Evolutionary conservation across 2,888 invertebrate species (phyloP), one percentile per base, ranked within the genome.

Genomic region (Melinaea menophilus): DNA sequence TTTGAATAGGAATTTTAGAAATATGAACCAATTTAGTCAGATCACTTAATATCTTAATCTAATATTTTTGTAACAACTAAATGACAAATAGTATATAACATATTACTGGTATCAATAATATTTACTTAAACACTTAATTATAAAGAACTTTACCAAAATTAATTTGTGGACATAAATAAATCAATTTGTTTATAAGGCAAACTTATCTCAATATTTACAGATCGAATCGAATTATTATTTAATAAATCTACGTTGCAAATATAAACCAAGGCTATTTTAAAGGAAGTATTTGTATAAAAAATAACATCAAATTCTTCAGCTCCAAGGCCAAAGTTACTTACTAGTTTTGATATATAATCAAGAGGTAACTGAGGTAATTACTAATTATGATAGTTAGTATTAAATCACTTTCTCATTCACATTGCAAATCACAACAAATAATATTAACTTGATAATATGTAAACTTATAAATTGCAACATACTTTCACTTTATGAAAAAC

Each of bases 401-500:
- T 51, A 31, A 31, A 9, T 31, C 1, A 31, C 51, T 22, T 31
- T 31, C 51, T 31, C 51, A 51, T 51, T 51, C 7, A 51, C 31
- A 31, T 31, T 31, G 22, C 9, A 3, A 11, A 51, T 31, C 51
- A 22, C 5, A 13, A 13, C 34, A 58, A 45, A 46, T 47, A 55
- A 31, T 35, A 55, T 55, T 47, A 35, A 41, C 58, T 47, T 11
- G 41, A 54, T 31, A 41, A 55, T 11, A 34, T 33, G 34, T n/a
- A 48, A 9, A 55, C 55, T 55, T 13, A 33, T 45, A 64, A 65
- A n/a, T 67, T 58, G 47, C 31, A 55, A 62, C 41, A 48, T 76
- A 88, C 88, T 88, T 88, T 88, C 88, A 85, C 88, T 77, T 73
- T 0, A n/a, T 22, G 70, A 71, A 75, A 70, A 67, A 69, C 13